Evolutionary conservation across 2,797 vertebrate species (phyloP), one percentile per base, ranked within the genome.

Genomic region (Pseudochromis fuscus): DNA sequence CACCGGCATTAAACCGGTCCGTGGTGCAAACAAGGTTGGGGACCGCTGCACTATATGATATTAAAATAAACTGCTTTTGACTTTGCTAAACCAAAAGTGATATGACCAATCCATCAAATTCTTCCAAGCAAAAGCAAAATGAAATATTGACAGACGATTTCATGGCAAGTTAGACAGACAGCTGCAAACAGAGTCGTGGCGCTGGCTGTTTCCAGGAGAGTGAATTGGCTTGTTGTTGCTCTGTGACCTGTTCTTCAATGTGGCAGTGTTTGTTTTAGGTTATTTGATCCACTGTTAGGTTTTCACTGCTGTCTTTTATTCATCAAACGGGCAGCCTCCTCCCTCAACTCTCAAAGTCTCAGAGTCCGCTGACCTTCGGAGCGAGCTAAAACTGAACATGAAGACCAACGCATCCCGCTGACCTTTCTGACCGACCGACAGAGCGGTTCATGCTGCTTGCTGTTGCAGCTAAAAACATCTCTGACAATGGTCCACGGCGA

Each of bases 61-160:
- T 35, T 7, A 67, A 18, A 55, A 21, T 16, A 27, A 60, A 42
- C 9, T 0, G 0, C 19, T 23, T 53, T 65, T 49, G 13, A 51
- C 27, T 48, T 57, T 23, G 33, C 51, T 12, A 16, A 67, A 53
- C 37, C 28, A 63, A 51, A 70, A 65, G 13, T 24, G 19, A 71
- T 48, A 40, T 55, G 27, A 38, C 19, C 40, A 48, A 21, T 68
- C 80, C 33, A 69, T 76, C 25, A 25, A 31, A 60, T 44, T 45
- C 48, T 56, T 28, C 51, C 28, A 51, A 25, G 27, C 30, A 38
- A 38, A n/a, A 31, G 49, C 44, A 79, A 72, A 79, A 82, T 78
- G 9, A 83, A 82, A 84, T 86, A 87, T 65, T 74, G 69, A 81
- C 67, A 33, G 60, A 81, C 33, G 67, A 86, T 75, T 82, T 85